Conservation (phyloP, 2,888 invertebrate genomes). For the Lampropteryx suffumata region DNA sequence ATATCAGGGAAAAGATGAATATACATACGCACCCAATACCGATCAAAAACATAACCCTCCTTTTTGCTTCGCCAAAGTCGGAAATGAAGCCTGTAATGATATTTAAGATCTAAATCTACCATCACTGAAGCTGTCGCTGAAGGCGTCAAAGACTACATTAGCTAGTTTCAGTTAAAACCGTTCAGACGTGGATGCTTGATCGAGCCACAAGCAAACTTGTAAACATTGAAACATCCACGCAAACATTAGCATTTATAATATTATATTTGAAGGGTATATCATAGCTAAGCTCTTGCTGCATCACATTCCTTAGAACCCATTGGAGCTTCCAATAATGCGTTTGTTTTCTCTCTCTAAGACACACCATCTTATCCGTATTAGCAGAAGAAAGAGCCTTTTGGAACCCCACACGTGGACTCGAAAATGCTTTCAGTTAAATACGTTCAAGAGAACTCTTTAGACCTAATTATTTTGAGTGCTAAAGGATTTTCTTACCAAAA, state of each 20-base stretch:
- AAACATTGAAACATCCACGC: no score
- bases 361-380: slow-evolving; percentile 14
- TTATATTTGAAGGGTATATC: not conserved
- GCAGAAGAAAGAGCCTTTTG: slow-evolving; percentile 13
- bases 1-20: no score
- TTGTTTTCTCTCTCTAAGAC: slow-evolving; percentile 6
- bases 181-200: no score
- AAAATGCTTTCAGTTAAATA: slow-evolving; percentile 25
- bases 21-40: no score
- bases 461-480: slow-evolving; percentile 24
- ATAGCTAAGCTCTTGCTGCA: not conserved
- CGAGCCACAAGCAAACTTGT: no score
- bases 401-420: slow-evolving; percentile 21
- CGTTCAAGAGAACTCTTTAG: slow-evolving; percentile 8
- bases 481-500: slow-evolving; percentile 18
- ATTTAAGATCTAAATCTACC: no score
- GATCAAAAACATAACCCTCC: no score
- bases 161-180: no score
- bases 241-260: not conserved
- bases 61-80: no score
- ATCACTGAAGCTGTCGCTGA: no score
- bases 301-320: not conserved
- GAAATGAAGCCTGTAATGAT: no score
- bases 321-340: slow-evolving; percentile 7
- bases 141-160: no score